Base-by-base conservation (phyloP, 2,113 vertebrate genomes). In the Cyphomyrus plagiostoma region DNA sequence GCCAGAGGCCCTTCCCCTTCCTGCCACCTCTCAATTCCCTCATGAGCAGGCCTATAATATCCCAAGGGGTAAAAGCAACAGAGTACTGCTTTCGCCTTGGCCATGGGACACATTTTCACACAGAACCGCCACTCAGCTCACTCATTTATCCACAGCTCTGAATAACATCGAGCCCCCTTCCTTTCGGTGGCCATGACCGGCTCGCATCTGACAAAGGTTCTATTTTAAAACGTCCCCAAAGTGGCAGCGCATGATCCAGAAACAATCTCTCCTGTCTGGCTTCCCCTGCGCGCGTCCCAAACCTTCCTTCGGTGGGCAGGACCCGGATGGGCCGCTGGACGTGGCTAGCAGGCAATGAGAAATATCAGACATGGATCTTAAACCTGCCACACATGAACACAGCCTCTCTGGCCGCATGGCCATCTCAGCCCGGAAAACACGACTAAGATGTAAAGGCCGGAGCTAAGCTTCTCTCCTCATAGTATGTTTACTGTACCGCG, bases 191-290 rank as follows among this genome's bases (percentile, higher is more conserved):
- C 92, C 89, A 92, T 90, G 91, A 50, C 93, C 90, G 89, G 86
- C 90, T 93, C 92, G 85, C 90, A 70, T 35, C 93, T 92, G 93
- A 92, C 94, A 91, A 87, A 48, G 90, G 89, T 91, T 92, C 90
- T 92, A 92, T 94, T 96, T 95, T 93, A 93, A 95, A 92, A 95
- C 93, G 93, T 93, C 92, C 92, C 94, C 93, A 92, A 94, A 94
- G 94, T 94, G 94, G 46, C 50, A 85, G 90, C 93, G 48, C 93
- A 50, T 19, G 45, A 19, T 93, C 93, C 93, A 94, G 92, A 93
- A 91, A 89, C 93, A 90, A 48, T 42, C 17, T 42, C 1, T 15
- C 35, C 35, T 80, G 74, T 42, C 35, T 35, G 17, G 30, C 74
- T 80, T 42, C 74, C 74, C 35, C 35, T 39, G 74, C 17, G 0